Evolutionary conservation across 2,797 vertebrate species (phyloP).

Genomic region (Hylomyscus alleni): DNA sequence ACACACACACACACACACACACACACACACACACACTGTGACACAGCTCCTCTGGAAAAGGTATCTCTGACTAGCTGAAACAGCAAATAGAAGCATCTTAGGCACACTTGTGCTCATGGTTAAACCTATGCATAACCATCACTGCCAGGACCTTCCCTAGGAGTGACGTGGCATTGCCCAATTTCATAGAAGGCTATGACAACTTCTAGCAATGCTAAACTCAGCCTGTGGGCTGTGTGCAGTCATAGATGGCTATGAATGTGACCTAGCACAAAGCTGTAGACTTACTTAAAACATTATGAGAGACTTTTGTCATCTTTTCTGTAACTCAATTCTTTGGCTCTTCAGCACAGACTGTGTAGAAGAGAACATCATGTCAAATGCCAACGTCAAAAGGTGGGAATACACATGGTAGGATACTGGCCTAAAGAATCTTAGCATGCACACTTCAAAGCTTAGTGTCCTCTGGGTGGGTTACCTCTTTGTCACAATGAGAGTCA

Average conservation of each 20-base stretch:
- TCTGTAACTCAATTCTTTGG: neutral
- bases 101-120: neutral
- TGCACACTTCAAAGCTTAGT: rapidly evolving
- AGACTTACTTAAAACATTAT: neutral
- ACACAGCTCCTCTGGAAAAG: too few species aligned
- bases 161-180: neutral
- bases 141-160: neutral
- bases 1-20: too few species aligned
- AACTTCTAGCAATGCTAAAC: neutral
- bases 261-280: too few species aligned
- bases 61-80: neutral
- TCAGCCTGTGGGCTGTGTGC: neutral
- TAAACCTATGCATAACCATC: too few species aligned
- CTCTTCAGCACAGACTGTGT: neutral
- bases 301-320: neutral
- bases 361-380: neutral
- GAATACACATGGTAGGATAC: neutral
- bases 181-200: neutral
- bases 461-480: rapidly evolving
- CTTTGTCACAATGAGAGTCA: neutral
- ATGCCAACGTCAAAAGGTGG: neutral
- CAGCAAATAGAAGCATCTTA: neutral
- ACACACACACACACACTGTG: neutral
- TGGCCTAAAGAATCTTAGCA: neutral
- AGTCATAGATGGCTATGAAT: neutral